Evolutionary conservation across 2,797 vertebrate genomes (phyloP).

Genomic region (Cetoscarus ocellatus): DNA sequence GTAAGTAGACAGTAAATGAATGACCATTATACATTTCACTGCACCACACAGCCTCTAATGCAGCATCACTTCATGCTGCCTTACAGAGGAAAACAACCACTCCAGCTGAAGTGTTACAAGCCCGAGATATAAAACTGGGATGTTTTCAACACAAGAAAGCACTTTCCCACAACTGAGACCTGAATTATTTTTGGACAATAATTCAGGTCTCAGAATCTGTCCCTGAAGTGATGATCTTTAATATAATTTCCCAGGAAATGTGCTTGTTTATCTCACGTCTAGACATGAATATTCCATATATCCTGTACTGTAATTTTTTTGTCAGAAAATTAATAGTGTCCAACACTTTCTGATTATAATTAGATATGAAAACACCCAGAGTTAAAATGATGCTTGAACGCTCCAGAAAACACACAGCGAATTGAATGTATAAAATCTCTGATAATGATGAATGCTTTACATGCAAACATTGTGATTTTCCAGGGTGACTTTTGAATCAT

Average conservation of each 20-base stretch:
- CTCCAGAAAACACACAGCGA: constrained; percentile 13
- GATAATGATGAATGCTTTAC: constrained; percentile 28
- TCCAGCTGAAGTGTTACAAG: background rate
- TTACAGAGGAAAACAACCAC: constrained; percentile 16
- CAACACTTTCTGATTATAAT: constrained; percentile 16
- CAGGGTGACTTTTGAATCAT: constrained; percentile 3
- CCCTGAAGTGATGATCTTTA: constrained; percentile 8
- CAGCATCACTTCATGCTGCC: constrained; percentile 20
- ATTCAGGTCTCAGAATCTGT: background rate
- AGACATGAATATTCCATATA: constrained; percentile 50
- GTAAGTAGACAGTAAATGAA: constrained; percentile 84
- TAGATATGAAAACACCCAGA: constrained; percentile 21
- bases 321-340: constrained; percentile 28
- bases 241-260: constrained; percentile 44
- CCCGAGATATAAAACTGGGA: constrained; percentile 3
- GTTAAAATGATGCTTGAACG: constrained; percentile 26
- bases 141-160: constrained; percentile 20
- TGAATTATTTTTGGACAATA: background rate
- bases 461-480: background rate
- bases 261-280: constrained; percentile 39
- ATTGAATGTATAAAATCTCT: constrained; percentile 2
- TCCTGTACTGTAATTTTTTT: constrained; percentile 6
- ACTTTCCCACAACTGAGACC: background rate
- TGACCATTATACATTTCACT: constrained; percentile 16
- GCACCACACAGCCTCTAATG: constrained; percentile 29